Evolutionary conservation across 1,140 invertebrate genomes (phyloP).

Genomic region (Saccostrea cuccullata): DNA sequence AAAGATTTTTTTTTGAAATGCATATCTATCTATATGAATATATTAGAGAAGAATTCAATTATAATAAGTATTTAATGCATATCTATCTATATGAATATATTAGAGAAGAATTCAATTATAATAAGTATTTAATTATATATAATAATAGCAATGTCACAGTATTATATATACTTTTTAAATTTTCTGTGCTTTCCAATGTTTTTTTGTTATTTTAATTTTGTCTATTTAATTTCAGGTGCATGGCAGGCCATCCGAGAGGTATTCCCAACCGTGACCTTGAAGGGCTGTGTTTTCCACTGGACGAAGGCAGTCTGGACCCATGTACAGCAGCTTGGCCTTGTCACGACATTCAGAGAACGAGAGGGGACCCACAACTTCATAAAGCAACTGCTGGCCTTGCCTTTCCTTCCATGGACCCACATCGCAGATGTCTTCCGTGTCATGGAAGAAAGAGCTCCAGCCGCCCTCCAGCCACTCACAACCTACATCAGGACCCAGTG

Average conservation of each 20-base stretch:
- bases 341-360: neutral
- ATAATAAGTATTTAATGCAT: no score
- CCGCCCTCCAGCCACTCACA: neutral
- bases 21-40: no score
- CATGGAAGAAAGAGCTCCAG: neutral
- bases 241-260: slow-evolving; percentile 34
- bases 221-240: slow-evolving; percentile 30
- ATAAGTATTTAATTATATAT: no score
- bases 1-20: neutral
- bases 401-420: slow-evolving; percentile 19
- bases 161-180: no score
- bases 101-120: no score
- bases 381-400: slow-evolving; percentile 26
- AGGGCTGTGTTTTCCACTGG: slow-evolving; percentile 15
- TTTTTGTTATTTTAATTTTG: neutral
- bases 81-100: no score
- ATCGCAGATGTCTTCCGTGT: neutral
- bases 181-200: neutral
- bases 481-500: neutral
- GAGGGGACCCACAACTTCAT: slow-evolving; percentile 1
- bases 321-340: neutral
- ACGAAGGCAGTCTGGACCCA: slow-evolving; percentile 16
- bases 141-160: no score
- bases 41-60: no score
- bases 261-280: slow-evolving; percentile 14